Conservation (phyloP, 2,113 vertebrate species). For the Oryzias javanicus region DNA sequence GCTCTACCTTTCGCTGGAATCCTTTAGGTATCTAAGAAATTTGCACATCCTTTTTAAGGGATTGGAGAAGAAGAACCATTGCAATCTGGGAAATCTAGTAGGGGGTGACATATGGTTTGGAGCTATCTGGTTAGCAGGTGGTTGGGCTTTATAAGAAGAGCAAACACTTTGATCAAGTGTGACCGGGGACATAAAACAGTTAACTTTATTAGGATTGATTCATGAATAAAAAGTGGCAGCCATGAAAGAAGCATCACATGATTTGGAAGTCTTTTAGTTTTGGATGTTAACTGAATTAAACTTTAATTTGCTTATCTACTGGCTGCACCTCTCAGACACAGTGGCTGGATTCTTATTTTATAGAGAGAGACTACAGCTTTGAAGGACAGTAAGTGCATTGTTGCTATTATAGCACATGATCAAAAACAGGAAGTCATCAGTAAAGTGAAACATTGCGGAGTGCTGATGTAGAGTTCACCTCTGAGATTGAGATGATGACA, state of each 20-base stretch:
- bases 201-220: not conserved
- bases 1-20: too few relatives aligned
- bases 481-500: too few relatives aligned
- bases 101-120: too few relatives aligned
- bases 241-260: not conserved
- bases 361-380: not conserved
- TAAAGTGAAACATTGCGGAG: not conserved
- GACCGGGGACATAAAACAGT: not conserved
- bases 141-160: too few relatives aligned
- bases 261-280: not conserved
- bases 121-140: too few relatives aligned
- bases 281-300: not conserved
- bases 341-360: not conserved
- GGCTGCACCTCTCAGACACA: not conserved
- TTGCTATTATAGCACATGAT: not conserved
- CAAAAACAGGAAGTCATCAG: not conserved
- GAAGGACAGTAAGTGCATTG: not conserved
- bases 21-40: too few relatives aligned
- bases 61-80: too few relatives aligned
- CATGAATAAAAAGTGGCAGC: too few relatives aligned
- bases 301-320: not conserved
- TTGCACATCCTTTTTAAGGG: too few relatives aligned
- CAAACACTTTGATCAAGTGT: too few relatives aligned
- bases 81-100: too few relatives aligned
- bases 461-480: too few relatives aligned